Evolutionary conservation across 1,140 invertebrate genomes (phyloP).

Genomic region (Coenobita brevimanus): DNA sequence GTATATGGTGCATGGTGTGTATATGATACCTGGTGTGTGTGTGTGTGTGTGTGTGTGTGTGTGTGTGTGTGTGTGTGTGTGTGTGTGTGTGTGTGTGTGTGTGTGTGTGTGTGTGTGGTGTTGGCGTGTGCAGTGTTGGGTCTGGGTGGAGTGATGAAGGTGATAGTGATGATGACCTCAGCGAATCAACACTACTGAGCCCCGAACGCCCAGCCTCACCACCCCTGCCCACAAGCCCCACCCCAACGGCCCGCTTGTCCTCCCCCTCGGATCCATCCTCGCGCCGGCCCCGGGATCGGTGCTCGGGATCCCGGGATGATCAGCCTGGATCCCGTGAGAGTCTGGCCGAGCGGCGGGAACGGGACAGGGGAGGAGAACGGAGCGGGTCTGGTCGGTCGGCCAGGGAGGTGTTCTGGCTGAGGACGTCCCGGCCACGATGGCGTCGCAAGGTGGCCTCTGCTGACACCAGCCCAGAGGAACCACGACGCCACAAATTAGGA

Average conservation of each 20-base stretch:
- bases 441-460: slow-evolving; percentile 68
- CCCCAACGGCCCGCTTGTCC: slow-evolving; percentile 2
- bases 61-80: no score
- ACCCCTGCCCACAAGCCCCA: slow-evolving; percentile 21
- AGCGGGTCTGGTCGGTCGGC: slow-evolving; percentile 33
- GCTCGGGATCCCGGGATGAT: slow-evolving; percentile 14
- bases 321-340: slow-evolving; percentile 22
- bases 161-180: slow-evolving; percentile 24
- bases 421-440: slow-evolving; percentile 64
- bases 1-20: no score
- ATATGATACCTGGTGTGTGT: no score
- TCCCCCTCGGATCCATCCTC: slow-evolving; percentile 19
- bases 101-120: slow-evolving; percentile 29
- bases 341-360: slow-evolving; percentile 19
- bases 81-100: not conserved
- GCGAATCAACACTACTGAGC: slow-evolving; percentile 31
- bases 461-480: slow-evolving; percentile 68
- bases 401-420: slow-evolving; percentile 65
- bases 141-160: no score
- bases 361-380: slow-evolving; percentile 2
- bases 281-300: not conserved
- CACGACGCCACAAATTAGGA: slow-evolving; percentile 57
- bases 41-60: no score
- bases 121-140: slow-evolving; percentile 49
- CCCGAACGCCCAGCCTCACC: not conserved